Evolutionary conservation across 2,797 vertebrate genomes (phyloP).

Genomic region (Columba guinea): DNA sequence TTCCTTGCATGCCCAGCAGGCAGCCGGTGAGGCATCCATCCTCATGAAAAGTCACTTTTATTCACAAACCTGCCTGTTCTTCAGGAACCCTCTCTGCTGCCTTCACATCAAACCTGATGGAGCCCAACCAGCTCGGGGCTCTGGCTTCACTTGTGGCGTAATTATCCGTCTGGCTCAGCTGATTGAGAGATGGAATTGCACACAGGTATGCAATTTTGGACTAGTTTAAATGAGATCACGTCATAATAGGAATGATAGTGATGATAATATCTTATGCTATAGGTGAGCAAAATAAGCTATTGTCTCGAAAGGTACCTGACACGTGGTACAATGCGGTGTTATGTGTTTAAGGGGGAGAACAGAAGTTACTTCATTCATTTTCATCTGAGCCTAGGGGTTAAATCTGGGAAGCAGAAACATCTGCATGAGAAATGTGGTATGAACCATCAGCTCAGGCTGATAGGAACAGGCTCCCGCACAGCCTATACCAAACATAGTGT

Average conservation of each 20-base stretch:
- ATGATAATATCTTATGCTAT: neutral
- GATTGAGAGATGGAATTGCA: neutral
- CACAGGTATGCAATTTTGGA: slow-evolving; percentile 27
- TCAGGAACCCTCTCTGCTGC: neutral
- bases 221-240: neutral
- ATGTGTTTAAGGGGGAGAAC: neutral
- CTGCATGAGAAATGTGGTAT: neutral
- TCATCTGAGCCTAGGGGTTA: neutral
- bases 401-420: neutral
- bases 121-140: neutral
- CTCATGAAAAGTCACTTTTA: neutral
- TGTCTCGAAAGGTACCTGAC: neutral
- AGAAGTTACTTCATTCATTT: slow-evolving; percentile 6
- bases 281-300: neutral
- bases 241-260: neutral
- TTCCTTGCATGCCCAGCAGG: neutral
- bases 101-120: neutral
- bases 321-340: neutral
- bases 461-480: neutral
- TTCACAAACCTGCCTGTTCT: neutral
- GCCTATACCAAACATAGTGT: neutral
- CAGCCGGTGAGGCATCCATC: neutral
- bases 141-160: neutral
- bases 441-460: neutral
- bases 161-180: slow-evolving; percentile 20